Conservation (phyloP, 2,113 vertebrate species). For the Speoplatyrhinus poulsoni region DNA sequence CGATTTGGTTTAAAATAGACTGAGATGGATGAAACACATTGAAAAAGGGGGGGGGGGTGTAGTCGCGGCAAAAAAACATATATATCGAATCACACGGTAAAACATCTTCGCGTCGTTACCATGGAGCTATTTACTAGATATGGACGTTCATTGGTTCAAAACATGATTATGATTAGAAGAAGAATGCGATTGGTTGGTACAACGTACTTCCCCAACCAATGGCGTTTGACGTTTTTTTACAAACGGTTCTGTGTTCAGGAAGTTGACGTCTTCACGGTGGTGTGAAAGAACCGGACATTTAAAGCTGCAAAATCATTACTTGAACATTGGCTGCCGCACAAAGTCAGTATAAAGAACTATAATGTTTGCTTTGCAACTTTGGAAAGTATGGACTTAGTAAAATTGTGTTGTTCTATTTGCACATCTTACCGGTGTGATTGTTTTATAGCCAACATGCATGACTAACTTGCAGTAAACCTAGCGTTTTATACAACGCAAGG, state of each 20-base stretch:
- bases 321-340: not conserved
- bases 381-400: conserved; percentile 8
- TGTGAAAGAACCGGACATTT: conserved; percentile 40
- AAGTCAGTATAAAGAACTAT: not conserved
- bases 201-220: conserved; percentile 61
- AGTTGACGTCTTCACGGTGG: conserved; percentile 41
- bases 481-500: too few relatives aligned
- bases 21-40: not conserved
- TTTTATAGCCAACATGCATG: too few relatives aligned
- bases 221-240: conserved; percentile 68
- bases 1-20: too few relatives aligned
- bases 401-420: too few relatives aligned
- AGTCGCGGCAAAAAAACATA: conserved; percentile 1
- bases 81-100: conserved; percentile 53
- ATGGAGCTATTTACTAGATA: conserved; percentile 64
- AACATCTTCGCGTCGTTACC: conserved; percentile 61
- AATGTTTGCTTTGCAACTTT: not conserved
- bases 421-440: too few relatives aligned
- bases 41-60: not conserved
- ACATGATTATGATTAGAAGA: not conserved
- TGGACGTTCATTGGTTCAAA: conserved; percentile 52
- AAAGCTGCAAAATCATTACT: not conserved
- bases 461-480: too few relatives aligned
- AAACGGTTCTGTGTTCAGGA: conserved; percentile 69
- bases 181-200: conserved; percentile 48